Evolutionary conservation across 2,888 invertebrate species (phyloP).

Genomic region (Caradrina kadenii): DNA sequence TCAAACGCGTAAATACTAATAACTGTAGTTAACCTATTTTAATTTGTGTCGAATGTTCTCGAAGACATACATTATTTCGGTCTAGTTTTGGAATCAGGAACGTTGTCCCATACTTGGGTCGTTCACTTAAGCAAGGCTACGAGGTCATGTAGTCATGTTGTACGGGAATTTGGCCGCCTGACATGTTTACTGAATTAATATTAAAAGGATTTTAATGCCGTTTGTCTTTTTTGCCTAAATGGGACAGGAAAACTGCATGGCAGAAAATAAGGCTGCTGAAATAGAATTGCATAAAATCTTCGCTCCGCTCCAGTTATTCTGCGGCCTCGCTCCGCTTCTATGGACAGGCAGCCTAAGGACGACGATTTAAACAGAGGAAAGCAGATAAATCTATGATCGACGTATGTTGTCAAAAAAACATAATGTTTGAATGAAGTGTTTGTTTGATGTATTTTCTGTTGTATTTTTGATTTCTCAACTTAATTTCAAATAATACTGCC

Average conservation of each 20-base stretch:
- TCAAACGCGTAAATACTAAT: slow-evolving; percentile 47
- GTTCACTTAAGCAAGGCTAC: slow-evolving; percentile 8
- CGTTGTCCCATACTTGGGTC: slow-evolving; percentile 26
- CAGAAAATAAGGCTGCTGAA: no score
- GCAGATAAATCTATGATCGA: no score
- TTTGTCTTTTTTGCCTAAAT: slow-evolving; percentile 23
- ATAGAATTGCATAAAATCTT: no score
- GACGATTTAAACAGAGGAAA: no score
- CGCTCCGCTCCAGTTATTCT: no score
- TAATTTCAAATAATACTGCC: no score
- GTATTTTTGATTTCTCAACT: no score
- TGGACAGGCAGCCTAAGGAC: no score
- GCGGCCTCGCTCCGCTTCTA: no score
- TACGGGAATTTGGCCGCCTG: slow-evolving; percentile 37
- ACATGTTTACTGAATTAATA: slow-evolving; percentile 47
- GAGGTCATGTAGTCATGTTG: background rate
- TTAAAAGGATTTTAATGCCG: slow-evolving; percentile 27
- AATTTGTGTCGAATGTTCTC: slow-evolving; percentile 24
- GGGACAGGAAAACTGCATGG: background rate
- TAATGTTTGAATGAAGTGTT: no score
- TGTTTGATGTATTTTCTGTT: no score
- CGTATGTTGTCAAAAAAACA: no score
- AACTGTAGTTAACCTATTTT: slow-evolving; percentile 51
- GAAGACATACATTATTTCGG: slow-evolving; percentile 37
- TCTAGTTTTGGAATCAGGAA: slow-evolving; percentile 37